Base-by-base conservation (phyloP, 1,140 invertebrate genomes). In the Drosophila micromelanica region DNA sequence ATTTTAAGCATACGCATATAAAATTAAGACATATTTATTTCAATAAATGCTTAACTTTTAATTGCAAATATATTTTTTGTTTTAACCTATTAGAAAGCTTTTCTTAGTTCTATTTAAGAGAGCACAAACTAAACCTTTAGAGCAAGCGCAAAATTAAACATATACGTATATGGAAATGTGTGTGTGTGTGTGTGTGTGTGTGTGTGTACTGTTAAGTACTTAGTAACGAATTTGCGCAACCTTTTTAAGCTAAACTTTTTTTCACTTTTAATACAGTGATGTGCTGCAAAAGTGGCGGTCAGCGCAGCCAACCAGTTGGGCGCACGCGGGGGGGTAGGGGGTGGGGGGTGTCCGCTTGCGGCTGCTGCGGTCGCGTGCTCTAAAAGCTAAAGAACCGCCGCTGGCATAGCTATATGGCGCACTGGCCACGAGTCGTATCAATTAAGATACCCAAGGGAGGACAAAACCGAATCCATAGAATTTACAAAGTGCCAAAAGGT, bases 311-410 rank as follows among this genome's bases (percentile, higher is more conserved):
- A 30, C 15, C 42, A 38, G 27, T 11, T 42, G 11, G 37, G 0
- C 9, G 9, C 2, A n/a, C n/a, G n/a, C n/a, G 23, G 5, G n/a
- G 13, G 5, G 13, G 30, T 9, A 17, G 6, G 32, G 51, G 5
- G 15, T 2, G 32, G 7, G 30, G 40, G 40, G 49, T 30, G 52
- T 76, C 59, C 62, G 67, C 73, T 60, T 86, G 77, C 46, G 69
- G 80, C 60, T 69, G 46, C 51, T 86, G 81, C 60, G 75, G 85
- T 79, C 75, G 75, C 78, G 63, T 46, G 60, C 82, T 54, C 75
- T 86, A 86, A 86, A 86, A 86, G 81, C 81, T 85, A 62, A 81
- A 78, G 78, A 69, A 75, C 72, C 57, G 49, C 15, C 40, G 43
- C 30, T 37, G 51, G 11, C 40, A 9, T 7, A 27, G 30, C 43